Percentiles rank a stretch among this genome's conserved stretches.
These are phyloP conservation scores for Baronia brevicornis DNA, from an alignment of 2,888 invertebrate species.

Conservation along the genomic window DNA sequence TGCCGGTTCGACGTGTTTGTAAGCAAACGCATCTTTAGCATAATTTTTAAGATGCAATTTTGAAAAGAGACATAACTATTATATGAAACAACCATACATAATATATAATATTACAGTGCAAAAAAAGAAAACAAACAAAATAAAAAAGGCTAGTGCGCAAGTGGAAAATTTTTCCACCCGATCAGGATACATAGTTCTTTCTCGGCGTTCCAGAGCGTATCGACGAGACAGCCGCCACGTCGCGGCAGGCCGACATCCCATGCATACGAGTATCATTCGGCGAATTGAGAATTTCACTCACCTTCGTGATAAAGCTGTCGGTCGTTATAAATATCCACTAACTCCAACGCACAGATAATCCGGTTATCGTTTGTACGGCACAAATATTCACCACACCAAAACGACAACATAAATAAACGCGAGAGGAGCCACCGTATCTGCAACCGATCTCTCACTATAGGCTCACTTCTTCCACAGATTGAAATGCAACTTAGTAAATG, in stretches of 20 bases:
- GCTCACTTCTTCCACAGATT: slow-evolving; percentile 59
- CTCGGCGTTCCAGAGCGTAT: slow-evolving; percentile 45
- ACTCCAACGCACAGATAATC: slow-evolving; percentile 69
- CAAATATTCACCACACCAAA: slow-evolving; percentile 74
- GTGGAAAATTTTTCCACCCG: slow-evolving; percentile 23
- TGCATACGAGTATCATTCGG: slow-evolving; percentile 34
- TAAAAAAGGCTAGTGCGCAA: not conserved
- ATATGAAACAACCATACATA: slow-evolving; percentile 12
- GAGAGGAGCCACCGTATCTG: slow-evolving; percentile 50
- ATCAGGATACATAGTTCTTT: slow-evolving; percentile 27
- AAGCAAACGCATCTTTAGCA: slow-evolving; percentile 16
- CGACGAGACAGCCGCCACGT: slow-evolving; percentile 58
- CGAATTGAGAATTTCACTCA: slow-evolving; percentile 50
- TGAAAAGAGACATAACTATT: too few species aligned
- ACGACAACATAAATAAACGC: slow-evolving; percentile 74
- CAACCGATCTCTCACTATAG: slow-evolving; percentile 42
- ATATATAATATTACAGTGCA: slow-evolving; percentile 1
- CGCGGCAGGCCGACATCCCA: slow-evolving; percentile 44
- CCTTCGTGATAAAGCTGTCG: slow-evolving; percentile 55
- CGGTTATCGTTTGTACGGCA: slow-evolving; percentile 72
- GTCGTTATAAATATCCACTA: slow-evolving; percentile 68
- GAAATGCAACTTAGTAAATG: slow-evolving; percentile 65
- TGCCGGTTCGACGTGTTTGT: slow-evolving; percentile 17
- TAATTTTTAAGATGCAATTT: slow-evolving; percentile 21
- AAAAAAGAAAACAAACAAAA: slow-evolving; percentile 4